Base-by-base conservation (phyloP, 1,140 invertebrate species). In the Lerema accius region DNA sequence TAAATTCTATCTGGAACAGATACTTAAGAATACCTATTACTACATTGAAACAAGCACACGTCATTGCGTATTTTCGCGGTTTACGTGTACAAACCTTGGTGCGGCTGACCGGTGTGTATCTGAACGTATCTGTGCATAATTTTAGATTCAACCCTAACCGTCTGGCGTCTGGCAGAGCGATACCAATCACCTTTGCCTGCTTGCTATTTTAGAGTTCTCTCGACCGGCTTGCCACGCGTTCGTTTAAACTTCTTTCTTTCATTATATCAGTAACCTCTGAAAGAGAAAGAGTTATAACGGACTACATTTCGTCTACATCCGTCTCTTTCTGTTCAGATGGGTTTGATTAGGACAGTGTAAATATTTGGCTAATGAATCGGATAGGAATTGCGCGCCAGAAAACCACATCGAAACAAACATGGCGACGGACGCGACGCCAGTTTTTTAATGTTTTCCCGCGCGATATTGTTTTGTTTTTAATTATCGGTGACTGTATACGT, bases 131-230 rank as follows among this genome's bases (percentile, higher is more conserved):
- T 60, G 13, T 35, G 58, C 35, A 50, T 80, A 70, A 80, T 76
- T 78, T 80, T 79, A 76, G 73, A 73, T 63, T 65, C 70, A 73
- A 74, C 74, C 78, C 69, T 72, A 76, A 81, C 71, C 46, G 76
- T 80, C 81, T 79, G 79, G 55, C 73, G 81, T 85, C 82, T 82
- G 82, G 73, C 76, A 71, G 67, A 67, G 67, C 65, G 49, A 46
- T 69, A 76, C 69, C 75, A 82, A 84, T 83, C 79, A 81, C 76
- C 42, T 58, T 46, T 37, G 42, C 55, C 28, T 37, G 65, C 65
- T 63, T 69, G 81, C 82, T 89, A 89, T 86, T 89, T 89, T 78
- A 73, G 82, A 76, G 61, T 62, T 65, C 67, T 46, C 67, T 39
- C 63, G 67, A 35, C 49, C 37, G 39, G 60, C 63, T 19, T 68